Percentiles rank a stretch among this genome's conserved stretches.
Evolutionary conservation across 30 jellyfish, hydroid and myxozoan genomes (phyloP).

Genomic region (Cassiopea andromeda): DNA sequence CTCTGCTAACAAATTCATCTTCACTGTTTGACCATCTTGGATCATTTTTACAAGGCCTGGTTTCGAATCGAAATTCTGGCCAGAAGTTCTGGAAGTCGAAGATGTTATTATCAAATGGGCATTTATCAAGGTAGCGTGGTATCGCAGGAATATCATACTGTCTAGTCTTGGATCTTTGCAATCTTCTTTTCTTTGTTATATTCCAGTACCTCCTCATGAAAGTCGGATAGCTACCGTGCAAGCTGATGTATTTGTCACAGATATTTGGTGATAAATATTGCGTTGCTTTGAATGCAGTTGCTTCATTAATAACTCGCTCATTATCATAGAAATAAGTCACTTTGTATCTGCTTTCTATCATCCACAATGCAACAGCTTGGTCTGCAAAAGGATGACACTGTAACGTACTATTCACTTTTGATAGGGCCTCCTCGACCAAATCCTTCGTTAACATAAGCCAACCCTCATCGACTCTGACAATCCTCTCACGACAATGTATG

Average conservation of each 20-base stretch:
- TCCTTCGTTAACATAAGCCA: constrained; percentile 88
- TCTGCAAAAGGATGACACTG: constrained; percentile 97
- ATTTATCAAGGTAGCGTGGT: constrained; percentile 56
- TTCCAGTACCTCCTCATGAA: constrained; percentile 84
- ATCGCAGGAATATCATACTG: constrained; percentile 61
- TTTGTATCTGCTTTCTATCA: constrained; percentile 60
- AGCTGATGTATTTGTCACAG: constrained; percentile 70
- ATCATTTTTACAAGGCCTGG: constrained; percentile 82
- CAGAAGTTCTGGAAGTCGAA: constrained; percentile 73
- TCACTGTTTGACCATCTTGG: constrained; percentile 81
- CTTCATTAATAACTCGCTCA: constrained; percentile 81
- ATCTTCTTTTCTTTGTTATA: neutral
- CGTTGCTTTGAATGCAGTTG: constrained; percentile 57
- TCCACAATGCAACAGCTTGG: constrained; percentile 96
- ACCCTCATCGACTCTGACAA: constrained; percentile 95
- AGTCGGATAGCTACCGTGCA: constrained; percentile 91
- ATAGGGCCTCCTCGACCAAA: constrained; percentile 73
- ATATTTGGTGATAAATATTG: constrained; percentile 44
- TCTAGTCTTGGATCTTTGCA: neutral
- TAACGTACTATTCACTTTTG: constrained; percentile 67
- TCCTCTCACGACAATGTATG: constrained; percentile 77
- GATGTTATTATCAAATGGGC: constrained; percentile 37
- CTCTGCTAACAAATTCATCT: constrained; percentile 71
- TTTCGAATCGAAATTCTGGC: constrained; percentile 73
- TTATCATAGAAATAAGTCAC: constrained; percentile 87